Evolutionary conservation across 1,140 invertebrate species (phyloP), one percentile per base, ranked within the genome.

Genomic region (Atta cephalotes): DNA sequence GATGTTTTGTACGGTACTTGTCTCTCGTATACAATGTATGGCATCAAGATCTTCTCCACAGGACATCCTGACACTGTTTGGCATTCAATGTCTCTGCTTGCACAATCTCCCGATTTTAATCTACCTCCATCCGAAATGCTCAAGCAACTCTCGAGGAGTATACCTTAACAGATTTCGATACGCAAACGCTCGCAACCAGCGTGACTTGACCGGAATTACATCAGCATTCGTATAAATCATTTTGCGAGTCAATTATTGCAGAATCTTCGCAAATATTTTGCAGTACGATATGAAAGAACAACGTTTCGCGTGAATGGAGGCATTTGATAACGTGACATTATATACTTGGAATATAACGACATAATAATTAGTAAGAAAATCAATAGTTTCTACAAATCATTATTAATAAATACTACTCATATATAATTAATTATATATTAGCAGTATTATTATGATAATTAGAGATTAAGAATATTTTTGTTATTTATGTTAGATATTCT

Each of bases 141-240:
- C 31, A 79, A 85, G 7, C 49, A 49, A 66, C 53, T 51, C 49
- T 66, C 82, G 49, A 53, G 35, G 53, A 39, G n/a, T 56, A 31
- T 16, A 35, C 31, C 58, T 84, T 79, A 86, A 80, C 70, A 62
- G 88, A 90, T 89, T 58, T 51, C 77, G 84, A 82, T 87, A 65
- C 87, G 87, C 88, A 51, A 56, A 71, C 51, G 39, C 68, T 31
- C 70, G 25, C 79, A 71, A 81, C 21, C 65, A 12, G 35, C 31
- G 7, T 35, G 71, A n/a, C 45, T 25, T 51, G 82, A 51, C 56
- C 25, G 25, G 9, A 63, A 74, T 86, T 88, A 53, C 66, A 28
- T 79, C 88, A 87, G 58, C 77, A 53, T 87, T 81, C 58, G 21
- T 89, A 70, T 77, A 89, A 89, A 89, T 71, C 18, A 76, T 89